Evolutionary conservation across 1,140 invertebrate genomes (phyloP).

Genomic region (Bombyx mandarina): DNA sequence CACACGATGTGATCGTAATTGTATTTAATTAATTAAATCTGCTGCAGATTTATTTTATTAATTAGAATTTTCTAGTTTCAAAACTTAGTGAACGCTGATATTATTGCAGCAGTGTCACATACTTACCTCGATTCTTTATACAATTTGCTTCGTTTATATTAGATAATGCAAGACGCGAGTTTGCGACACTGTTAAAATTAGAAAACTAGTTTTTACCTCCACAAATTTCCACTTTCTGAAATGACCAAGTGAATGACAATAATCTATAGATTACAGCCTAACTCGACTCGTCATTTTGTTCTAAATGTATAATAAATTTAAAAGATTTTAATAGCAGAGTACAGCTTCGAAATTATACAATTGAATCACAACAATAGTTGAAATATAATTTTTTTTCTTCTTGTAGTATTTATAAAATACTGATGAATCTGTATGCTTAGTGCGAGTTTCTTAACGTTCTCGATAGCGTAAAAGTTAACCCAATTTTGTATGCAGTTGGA

Average conservation of each 20-base stretch:
- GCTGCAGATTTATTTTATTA: slow-evolving; percentile 29
- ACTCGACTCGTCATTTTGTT: slow-evolving; percentile 41
- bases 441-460: too few species aligned
- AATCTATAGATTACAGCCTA: slow-evolving; percentile 56
- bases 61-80: not conserved
- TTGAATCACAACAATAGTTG: too few species aligned
- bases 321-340: not conserved
- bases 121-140: slow-evolving; percentile 4
- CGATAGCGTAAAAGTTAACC: too few species aligned
- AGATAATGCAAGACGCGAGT: slow-evolving; percentile 11
- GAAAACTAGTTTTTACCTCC: slow-evolving; percentile 23
- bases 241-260: slow-evolving; percentile 66
- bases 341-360: not conserved
- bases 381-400: too few species aligned
- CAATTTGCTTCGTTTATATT: slow-evolving; percentile 13
- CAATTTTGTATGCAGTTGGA: too few species aligned
- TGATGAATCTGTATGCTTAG: too few species aligned
- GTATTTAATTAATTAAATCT: slow-evolving; percentile 34
- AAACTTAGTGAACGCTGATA: slow-evolving; percentile 5
- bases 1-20: slow-evolving; percentile 55
- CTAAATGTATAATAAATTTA: slow-evolving; percentile 18
- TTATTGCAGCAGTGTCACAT: slow-evolving; percentile 13
- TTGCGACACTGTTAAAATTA: slow-evolving; percentile 15
- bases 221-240: slow-evolving; percentile 27
- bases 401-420: too few species aligned